Evolutionary conservation across 2,797 vertebrate species (phyloP), one percentile per base, ranked within the genome.

Genomic region (Tiaroga cobitis): DNA sequence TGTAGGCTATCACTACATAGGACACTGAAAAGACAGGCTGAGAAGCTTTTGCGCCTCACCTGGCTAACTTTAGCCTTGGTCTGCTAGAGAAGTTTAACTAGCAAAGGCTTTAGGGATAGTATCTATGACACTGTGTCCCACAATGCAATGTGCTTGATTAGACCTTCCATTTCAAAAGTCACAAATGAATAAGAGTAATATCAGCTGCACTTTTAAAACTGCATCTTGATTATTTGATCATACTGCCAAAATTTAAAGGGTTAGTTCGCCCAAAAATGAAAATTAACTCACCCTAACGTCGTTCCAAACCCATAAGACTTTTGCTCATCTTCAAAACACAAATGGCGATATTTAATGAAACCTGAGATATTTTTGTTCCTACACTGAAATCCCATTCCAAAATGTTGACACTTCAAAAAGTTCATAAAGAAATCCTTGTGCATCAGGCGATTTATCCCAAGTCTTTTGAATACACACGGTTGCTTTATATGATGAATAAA

Each of bases 1-100:
- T 76, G 51, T 34, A 29, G 61, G 76, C 49, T 37, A 70, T 72
- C 73, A 68, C 46, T 18, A 84, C 43, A 54, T 67, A 67, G 16
- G 41, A 13, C 41, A 65, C 26, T 18, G 8, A 74, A 46, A 46
- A 81, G 16, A 82, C 80, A n/a, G n/a, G 46, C 32, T n/a, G 39
- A 49, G 56, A 65, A 61, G 54, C 34, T 41, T 61, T 18, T 61
- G 34, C n/a, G 24, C 29, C n/a, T 49, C 81, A 74, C 21, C 41
- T 34, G 39, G 26, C 39, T 46, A 29, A 61, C 39, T 29, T 73
- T 37, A 82, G 37, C 54, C 24, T 6, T 70, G 16, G n/a, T 67
- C 77, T 49, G 61, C 7, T 10, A 6, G 16, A 68, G 19, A 10
- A 26, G 4, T 61, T 61, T 21, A 15, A 65, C 29, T 41, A 41